phyloP scores from a whole-genome alignment of 2,113 vertebrate species.

The Scomber colias region DNA sequence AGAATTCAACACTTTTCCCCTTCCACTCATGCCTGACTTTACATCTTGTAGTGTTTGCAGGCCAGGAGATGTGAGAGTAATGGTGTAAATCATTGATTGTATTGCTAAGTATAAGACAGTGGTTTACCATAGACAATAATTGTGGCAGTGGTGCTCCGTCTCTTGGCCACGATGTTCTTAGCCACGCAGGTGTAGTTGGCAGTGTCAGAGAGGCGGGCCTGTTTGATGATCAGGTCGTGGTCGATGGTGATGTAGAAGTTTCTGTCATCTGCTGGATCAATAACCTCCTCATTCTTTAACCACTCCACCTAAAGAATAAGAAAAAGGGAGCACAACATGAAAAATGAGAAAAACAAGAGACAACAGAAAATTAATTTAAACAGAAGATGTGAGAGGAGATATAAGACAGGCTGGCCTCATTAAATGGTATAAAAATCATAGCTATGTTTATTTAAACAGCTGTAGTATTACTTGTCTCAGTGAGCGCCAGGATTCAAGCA shows the following conservation, averaged over 20 bases:
- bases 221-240: conserved; percentile 99
- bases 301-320: conserved; percentile 92
- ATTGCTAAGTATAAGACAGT: not conserved
- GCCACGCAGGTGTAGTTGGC: conserved; percentile 98
- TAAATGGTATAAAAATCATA: conserved; percentile 23
- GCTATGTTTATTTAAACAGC: conserved; percentile 45
- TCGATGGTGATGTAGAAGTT: conserved; percentile 99
- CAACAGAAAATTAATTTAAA: not conserved
- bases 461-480: conserved; percentile 52
- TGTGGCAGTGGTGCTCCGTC: conserved; percentile 95
- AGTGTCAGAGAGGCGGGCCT: conserved; percentile 96
- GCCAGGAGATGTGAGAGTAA: not conserved
- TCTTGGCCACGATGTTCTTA: conserved; percentile 97
- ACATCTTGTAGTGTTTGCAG: not conserved
- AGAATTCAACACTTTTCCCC: conserved; percentile 15
- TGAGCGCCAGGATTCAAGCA: conserved; percentile 42
- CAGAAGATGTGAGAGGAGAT: conserved; percentile 2
- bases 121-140: conserved; percentile 95
- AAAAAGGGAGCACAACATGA: not conserved
- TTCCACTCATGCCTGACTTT: not conserved
- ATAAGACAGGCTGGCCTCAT: conserved; percentile 50
- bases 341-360: not conserved
- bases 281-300: conserved; percentile 98
- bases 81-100: not conserved
- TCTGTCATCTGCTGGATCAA: conserved; percentile 95